A percentile compares a stretch with the other conserved stretches of the same genome.
Evolutionary conservation across 2,888 invertebrate genomes (phyloP).

Genomic region (Chymomyza procnemis): DNA sequence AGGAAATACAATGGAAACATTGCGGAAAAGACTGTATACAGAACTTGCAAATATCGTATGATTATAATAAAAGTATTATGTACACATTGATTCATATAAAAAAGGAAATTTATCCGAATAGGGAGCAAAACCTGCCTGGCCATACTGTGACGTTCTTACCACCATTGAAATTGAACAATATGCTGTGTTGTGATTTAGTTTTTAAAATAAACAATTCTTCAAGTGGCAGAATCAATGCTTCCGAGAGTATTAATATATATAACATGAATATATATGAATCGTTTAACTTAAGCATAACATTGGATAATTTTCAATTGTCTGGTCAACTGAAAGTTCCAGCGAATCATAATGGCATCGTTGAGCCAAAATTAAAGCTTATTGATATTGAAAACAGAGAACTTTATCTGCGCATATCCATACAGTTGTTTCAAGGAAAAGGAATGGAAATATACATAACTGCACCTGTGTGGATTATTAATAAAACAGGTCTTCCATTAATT

Average conservation of each 20-base stretch:
- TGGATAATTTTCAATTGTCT: slow-evolving; percentile 90
- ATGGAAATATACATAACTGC: slow-evolving; percentile 87
- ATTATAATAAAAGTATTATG: slow-evolving; percentile 66
- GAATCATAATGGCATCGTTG: slow-evolving; percentile 80
- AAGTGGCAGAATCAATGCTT: slow-evolving; percentile 79
- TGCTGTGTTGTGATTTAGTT: slow-evolving; percentile 89
- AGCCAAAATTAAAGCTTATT: slow-evolving; percentile 85
- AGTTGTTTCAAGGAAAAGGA: slow-evolving; percentile 82
- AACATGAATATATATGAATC: slow-evolving; percentile 80
- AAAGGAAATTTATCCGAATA: slow-evolving; percentile 87
- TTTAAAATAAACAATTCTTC: slow-evolving; percentile 80
- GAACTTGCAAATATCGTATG: slow-evolving; percentile 69
- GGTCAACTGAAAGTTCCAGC: slow-evolving; percentile 82
- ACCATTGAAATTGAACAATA: slow-evolving; percentile 90
- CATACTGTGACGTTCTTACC: slow-evolving; percentile 92
- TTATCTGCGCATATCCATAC: slow-evolving; percentile 85
- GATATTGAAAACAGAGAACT: slow-evolving; percentile 87
- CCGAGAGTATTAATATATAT: slow-evolving; percentile 80
- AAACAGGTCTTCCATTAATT: slow-evolving; percentile 96
- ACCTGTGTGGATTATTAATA: slow-evolving; percentile 97
- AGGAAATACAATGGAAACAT: slow-evolving; percentile 73
- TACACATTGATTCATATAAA: slow-evolving; percentile 79
- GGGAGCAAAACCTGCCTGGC: slow-evolving; percentile 84
- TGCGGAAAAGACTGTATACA: slow-evolving; percentile 58
- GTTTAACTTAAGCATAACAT: slow-evolving; percentile 86